phyloP scores from a whole-genome alignment of 1,140 invertebrate species.

The Sycobia sp. region DNA sequence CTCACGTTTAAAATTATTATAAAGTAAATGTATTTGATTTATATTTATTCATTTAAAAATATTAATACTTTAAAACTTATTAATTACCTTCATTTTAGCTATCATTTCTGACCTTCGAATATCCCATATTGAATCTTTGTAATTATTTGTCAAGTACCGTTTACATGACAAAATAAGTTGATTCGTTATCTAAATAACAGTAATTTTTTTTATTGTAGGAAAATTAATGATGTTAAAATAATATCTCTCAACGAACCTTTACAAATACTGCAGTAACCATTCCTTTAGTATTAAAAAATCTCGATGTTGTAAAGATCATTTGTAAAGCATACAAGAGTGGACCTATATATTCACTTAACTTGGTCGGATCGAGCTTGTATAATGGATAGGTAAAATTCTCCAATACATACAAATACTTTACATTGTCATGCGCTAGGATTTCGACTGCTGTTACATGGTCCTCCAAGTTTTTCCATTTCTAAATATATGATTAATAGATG shows the following conservation, averaged over 20 bases:
- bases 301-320: constrained; percentile 84
- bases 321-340: constrained; percentile 75
- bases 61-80: constrained; percentile 5
- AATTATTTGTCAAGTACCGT: constrained; percentile 70
- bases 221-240: not conserved
- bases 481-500: constrained; percentile 8
- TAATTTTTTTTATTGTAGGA: too few relatives aligned
- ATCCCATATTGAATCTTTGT: constrained; percentile 72
- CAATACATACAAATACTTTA: constrained; percentile 84
- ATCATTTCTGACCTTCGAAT: constrained; percentile 69
- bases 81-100: constrained; percentile 72
- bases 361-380: constrained; percentile 75
- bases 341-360: constrained; percentile 73
- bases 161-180: constrained; percentile 76
- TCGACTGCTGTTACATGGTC: constrained; percentile 73
- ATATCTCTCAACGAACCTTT: constrained; percentile 59
- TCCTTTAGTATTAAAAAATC: constrained; percentile 75
- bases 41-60: not conserved
- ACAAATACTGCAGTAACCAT: constrained; percentile 71
- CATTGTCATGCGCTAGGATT: constrained; percentile 87
- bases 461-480: constrained; percentile 81
- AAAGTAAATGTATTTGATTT: constrained; percentile 1
- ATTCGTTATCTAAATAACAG: constrained; percentile 68
- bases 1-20: too few relatives aligned
- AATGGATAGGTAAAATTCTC: constrained; percentile 86